Percentiles rank a stretch among this genome's conserved stretches.
Conservation (phyloP, 2,888 invertebrate genomes). For the Drosophila paramelanica region DNA sequence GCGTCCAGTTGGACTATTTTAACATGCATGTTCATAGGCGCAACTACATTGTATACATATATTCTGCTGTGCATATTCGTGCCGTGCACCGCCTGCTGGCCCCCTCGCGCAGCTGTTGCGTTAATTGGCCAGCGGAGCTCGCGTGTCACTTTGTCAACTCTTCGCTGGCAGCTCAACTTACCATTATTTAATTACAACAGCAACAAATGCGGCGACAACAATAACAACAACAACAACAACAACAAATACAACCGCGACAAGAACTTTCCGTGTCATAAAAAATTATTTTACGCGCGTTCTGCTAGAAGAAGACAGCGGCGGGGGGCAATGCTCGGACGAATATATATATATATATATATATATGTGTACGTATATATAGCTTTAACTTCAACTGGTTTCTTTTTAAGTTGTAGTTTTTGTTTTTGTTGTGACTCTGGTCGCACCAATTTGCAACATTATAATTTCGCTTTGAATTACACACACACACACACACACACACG, state of each 20-base stretch:
- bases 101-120: constrained; percentile 4
- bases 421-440: constrained; percentile 42
- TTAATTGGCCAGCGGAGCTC: constrained; percentile 50
- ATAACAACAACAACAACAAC: constrained; percentile 27
- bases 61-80: constrained; percentile 7
- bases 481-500: constrained; percentile 6
- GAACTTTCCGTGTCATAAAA: constrained; percentile 73
- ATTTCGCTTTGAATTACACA: constrained; percentile 73
- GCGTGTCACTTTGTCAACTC: constrained; percentile 66
- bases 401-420: constrained; percentile 21
- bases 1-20: constrained; percentile 48
- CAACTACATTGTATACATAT: constrained; percentile 9
- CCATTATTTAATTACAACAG: constrained; percentile 75
- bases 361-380: constrained; percentile 21
- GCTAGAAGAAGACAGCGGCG: constrained; percentile 15
- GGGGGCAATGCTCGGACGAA: background rate
- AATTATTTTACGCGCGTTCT: constrained; percentile 58
- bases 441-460: constrained; percentile 71
- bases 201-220: constrained; percentile 71
- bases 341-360: background rate
- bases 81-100: background rate
- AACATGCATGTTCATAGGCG: constrained; percentile 22
- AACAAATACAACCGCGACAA: constrained; percentile 48
- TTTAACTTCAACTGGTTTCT: constrained; percentile 58
- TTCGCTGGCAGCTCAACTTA: constrained; percentile 53